Evolutionary conservation across 2,113 vertebrate genomes (phyloP), one percentile per base, ranked within the genome.

Genomic region (Pao palembangensis): DNA sequence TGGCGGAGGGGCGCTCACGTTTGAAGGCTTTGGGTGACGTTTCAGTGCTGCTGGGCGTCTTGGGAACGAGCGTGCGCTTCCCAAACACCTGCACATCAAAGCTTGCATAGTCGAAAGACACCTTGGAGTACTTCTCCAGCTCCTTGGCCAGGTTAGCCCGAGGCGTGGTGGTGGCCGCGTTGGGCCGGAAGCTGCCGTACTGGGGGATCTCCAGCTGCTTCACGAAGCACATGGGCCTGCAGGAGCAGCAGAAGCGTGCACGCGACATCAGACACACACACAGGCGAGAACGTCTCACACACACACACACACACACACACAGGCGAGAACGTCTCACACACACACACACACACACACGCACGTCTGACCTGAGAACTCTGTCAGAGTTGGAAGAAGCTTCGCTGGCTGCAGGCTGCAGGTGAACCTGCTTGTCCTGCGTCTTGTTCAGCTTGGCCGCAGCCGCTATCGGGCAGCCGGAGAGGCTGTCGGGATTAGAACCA

Each of bases 71-170:
- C 93, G 96, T 93, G 61, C 95, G 94, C 89, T 98, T 99, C 89
- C 97, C 97, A 90, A 99, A 99, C 91, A 98, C 97, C 93, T 98
- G 97, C 89, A 96, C 97, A 71, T 99, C 97, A 80, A 99, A 99
- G 94, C 94, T 99, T 92, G 96, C 95, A 93, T 99, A 99, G 93
- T 99, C 97, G 74, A 98, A 99, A 77, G 96, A 98, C 88, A 98
- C 96, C 93, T 99, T 98, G 90, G 97, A 98, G 92, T 99, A 98
- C 71, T 98, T 99, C 90, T 99, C 97, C 87, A 99, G 90, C 89
- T 99, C 97, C 92, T 98, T 98, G 81, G 97, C 96, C 91, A 99
- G 89, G 92, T 95, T 98, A 64, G 96, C 96, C 63, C 97, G 90
- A 18, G 96, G 96, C 0, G 97, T 99, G 76, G 93, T 82, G 21